Conservation (phyloP, 2,888 invertebrate genomes). For the Synergus itoensis region DNA sequence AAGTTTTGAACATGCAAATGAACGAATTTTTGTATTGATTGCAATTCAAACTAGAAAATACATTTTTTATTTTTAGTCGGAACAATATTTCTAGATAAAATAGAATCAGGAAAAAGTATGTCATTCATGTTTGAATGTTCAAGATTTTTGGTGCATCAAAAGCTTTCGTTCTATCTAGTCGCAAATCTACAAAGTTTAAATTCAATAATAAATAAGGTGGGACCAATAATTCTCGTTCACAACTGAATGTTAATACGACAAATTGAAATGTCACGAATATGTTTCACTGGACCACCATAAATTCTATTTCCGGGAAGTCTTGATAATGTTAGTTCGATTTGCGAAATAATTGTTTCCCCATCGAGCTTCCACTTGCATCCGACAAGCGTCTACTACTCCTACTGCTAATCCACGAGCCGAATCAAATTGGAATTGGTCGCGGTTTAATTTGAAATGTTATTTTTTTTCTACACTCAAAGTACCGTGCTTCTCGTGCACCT, state of each 20-base stretch:
- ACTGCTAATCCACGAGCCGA: conserved; percentile 56
- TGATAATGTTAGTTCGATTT: conserved; percentile 57
- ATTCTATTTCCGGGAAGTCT: conserved; percentile 52
- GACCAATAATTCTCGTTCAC: conserved; percentile 9
- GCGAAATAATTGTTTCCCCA: conserved; percentile 51
- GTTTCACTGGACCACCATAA: conserved; percentile 55
- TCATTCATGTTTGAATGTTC: no score
- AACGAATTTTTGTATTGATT: no score
- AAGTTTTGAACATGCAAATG: no score
- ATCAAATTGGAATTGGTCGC: conserved; percentile 65
- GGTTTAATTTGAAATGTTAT: conserved; percentile 65
- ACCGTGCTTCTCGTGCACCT: not conserved
- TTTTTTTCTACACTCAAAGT: conserved; percentile 35
- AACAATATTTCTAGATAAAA: no score
- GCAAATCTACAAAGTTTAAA: no score
- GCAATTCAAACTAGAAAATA: no score
- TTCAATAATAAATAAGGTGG: not conserved
- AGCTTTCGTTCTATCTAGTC: no score
- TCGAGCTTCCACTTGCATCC: conserved; percentile 51
- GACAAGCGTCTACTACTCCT: conserved; percentile 48
- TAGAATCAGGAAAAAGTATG: no score
- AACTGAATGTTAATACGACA: conserved; percentile 38
- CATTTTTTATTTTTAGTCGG: no score
- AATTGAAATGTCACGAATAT: conserved; percentile 52
- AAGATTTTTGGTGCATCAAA: no score